These are phyloP conservation scores for Parazoanthus swiftii DNA, from an alignment of 92 coral and sea anemone genomes.

Conservation along the genomic window DNA sequence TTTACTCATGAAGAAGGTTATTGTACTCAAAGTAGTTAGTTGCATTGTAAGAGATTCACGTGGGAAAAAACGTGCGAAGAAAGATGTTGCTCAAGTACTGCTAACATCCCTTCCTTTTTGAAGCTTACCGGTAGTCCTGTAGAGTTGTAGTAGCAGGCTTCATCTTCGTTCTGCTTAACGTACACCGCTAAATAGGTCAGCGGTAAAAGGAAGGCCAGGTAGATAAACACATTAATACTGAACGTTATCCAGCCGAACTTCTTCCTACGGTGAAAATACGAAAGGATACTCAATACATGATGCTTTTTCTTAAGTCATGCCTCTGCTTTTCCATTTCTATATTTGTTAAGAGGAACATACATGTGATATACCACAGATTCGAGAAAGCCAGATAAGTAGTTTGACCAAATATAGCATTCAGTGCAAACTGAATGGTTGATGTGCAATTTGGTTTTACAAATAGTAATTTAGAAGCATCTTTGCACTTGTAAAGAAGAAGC, in stretches of 20 bases:
- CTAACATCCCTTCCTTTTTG: not conserved
- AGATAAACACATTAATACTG: slow-evolving; percentile 61
- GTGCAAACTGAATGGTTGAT: not conserved
- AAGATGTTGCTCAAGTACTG: not conserved
- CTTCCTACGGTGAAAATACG: slow-evolving; percentile 47
- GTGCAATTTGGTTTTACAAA: not conserved
- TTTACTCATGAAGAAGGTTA: too few species aligned
- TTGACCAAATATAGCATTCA: too few species aligned
- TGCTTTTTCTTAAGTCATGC: not conserved
- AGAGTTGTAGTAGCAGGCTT: slow-evolving; percentile 53
- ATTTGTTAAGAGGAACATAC: too few species aligned
- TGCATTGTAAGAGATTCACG: too few species aligned
- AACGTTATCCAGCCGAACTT: slow-evolving; percentile 86
- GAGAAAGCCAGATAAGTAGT: too few species aligned
- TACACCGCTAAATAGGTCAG: slow-evolving; percentile 70
- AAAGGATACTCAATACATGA: not conserved
- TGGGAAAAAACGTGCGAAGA: too few species aligned
- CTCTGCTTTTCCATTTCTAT: too few species aligned
- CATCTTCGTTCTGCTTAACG: slow-evolving; percentile 57
- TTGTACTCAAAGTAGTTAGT: too few species aligned
- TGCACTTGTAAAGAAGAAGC: not conserved
- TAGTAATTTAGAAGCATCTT: not conserved
- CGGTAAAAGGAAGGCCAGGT: slow-evolving; percentile 73
- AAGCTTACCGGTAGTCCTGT: slow-evolving; percentile 17
- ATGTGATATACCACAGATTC: too few species aligned